Evolutionary conservation across 2,113 vertebrate species (phyloP).

Genomic region (Serilophus lunatus): DNA sequence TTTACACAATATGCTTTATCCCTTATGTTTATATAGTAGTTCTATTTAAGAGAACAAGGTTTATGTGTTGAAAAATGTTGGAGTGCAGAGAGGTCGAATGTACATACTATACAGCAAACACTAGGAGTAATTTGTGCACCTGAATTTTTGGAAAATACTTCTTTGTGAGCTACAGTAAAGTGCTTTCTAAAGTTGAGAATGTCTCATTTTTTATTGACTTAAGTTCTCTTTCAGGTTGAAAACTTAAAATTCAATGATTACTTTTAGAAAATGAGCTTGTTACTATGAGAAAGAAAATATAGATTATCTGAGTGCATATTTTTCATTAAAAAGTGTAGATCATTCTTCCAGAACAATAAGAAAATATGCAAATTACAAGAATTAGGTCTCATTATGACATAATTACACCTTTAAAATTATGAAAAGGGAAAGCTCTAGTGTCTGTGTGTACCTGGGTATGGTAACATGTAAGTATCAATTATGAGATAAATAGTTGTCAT

Average conservation of each 20-base stretch:
- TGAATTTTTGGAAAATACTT: constrained; percentile 54
- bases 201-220: constrained; percentile 54
- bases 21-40: constrained; percentile 36
- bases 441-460: constrained; percentile 38
- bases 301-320: background rate
- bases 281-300: background rate
- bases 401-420: constrained; percentile 63
- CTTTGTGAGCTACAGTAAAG: constrained; percentile 27
- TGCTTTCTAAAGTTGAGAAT: constrained; percentile 38
- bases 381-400: constrained; percentile 46
- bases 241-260: background rate
- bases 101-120: constrained; percentile 42
- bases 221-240: constrained; percentile 33
- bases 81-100: constrained; percentile 20
- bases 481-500: background rate
- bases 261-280: background rate
- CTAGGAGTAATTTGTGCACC: constrained; percentile 13
- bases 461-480: constrained; percentile 40
- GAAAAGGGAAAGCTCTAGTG: constrained; percentile 49
- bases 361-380: constrained; percentile 21
- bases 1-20: constrained; percentile 55
- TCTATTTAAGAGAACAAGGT: constrained; percentile 56
- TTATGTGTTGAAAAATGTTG: constrained; percentile 41
- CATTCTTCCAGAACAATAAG: background rate
- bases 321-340: background rate